A percentile compares a stretch with the other conserved stretches of the same genome.
Evolutionary conservation across 2,797 vertebrate genomes (phyloP).

Genomic region (Coranthus polyacanthus): DNA sequence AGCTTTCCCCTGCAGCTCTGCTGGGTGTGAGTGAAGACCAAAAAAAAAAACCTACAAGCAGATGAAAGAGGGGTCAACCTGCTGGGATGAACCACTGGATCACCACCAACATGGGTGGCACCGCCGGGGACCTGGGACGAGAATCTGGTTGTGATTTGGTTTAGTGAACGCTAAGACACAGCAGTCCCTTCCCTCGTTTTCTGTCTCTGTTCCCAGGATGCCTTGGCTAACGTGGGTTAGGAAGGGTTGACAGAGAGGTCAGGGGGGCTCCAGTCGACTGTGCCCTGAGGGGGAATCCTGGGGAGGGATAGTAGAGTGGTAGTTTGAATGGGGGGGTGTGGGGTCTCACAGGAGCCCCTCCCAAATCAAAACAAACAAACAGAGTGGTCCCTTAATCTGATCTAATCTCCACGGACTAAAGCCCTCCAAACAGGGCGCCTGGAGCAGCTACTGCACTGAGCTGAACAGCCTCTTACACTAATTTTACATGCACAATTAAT

Average conservation of each 20-base stretch:
- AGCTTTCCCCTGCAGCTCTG: neutral
- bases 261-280: slow-evolving; percentile 78
- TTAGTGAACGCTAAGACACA: slow-evolving; percentile 62
- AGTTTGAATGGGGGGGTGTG: slow-evolving; percentile 35
- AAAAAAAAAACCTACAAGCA: slow-evolving; percentile 54
- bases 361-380: slow-evolving; percentile 86
- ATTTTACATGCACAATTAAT: too few relatives aligned
- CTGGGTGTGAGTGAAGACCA: slow-evolving; percentile 35
- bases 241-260: slow-evolving; percentile 81
- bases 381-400: slow-evolving; percentile 82
- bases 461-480: neutral
- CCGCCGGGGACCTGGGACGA: slow-evolving; percentile 48
- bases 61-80: slow-evolving; percentile 71
- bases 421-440: slow-evolving; percentile 63
- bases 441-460: slow-evolving; percentile 53
- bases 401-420: slow-evolving; percentile 75
- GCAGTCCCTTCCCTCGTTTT: slow-evolving; percentile 68
- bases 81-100: slow-evolving; percentile 45
- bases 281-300: slow-evolving; percentile 76
- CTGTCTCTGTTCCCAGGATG: slow-evolving; percentile 71
- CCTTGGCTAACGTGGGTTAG: slow-evolving; percentile 66
- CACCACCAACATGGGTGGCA: slow-evolving; percentile 80
- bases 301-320: slow-evolving; percentile 66
- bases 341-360: slow-evolving; percentile 74
- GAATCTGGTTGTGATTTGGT: slow-evolving; percentile 86